These are phyloP conservation scores for Axea sp. DNA, from an alignment of 2,888 invertebrate species.

Conservation along the genomic window DNA sequence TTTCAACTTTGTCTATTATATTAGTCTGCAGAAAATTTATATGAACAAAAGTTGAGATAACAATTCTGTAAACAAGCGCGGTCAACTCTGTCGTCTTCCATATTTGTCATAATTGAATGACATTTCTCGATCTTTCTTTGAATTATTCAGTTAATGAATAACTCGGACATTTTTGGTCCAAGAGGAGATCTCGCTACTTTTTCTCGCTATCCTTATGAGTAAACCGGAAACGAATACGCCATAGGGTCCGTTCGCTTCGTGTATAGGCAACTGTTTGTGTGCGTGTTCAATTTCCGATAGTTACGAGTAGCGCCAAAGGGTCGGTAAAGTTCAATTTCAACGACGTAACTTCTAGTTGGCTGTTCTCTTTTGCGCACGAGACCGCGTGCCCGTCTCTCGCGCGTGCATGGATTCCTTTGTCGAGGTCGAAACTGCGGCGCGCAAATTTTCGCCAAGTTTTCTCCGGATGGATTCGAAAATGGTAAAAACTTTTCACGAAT, in stretches of 20 bases:
- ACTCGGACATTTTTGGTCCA: constrained; percentile 52
- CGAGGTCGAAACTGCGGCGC: constrained; percentile 32
- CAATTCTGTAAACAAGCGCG: constrained; percentile 12
- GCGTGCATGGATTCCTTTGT: constrained; percentile 66
- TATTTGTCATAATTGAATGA: constrained; percentile 24
- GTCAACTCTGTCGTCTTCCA: constrained; percentile 11
- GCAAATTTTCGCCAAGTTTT: constrained; percentile 67
- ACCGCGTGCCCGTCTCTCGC: constrained; percentile 45
- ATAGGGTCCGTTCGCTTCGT: constrained; percentile 36
- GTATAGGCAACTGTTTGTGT: constrained; percentile 58
- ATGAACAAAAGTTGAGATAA: constrained; percentile 15
- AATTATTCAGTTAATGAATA: constrained; percentile 59
- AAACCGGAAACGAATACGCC: constrained; percentile 53
- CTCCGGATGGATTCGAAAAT: constrained; percentile 60
- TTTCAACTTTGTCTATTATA: no score
- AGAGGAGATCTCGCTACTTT: constrained; percentile 31
- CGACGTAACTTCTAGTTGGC: constrained; percentile 65
- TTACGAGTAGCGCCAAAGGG: constrained; percentile 69
- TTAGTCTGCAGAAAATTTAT: constrained; percentile 14
- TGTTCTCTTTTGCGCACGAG: constrained; percentile 50
- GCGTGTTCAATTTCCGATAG: constrained; percentile 73
- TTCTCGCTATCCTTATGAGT: constrained; percentile 25
- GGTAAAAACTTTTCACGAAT: constrained; percentile 57
- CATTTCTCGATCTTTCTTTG: constrained; percentile 39
- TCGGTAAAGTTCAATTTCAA: constrained; percentile 72